A percentile compares a stretch with the other conserved stretches of the same genome.
Conservation (phyloP, 2,797 vertebrate species). For the Odontamblyopus rebecca region DNA sequence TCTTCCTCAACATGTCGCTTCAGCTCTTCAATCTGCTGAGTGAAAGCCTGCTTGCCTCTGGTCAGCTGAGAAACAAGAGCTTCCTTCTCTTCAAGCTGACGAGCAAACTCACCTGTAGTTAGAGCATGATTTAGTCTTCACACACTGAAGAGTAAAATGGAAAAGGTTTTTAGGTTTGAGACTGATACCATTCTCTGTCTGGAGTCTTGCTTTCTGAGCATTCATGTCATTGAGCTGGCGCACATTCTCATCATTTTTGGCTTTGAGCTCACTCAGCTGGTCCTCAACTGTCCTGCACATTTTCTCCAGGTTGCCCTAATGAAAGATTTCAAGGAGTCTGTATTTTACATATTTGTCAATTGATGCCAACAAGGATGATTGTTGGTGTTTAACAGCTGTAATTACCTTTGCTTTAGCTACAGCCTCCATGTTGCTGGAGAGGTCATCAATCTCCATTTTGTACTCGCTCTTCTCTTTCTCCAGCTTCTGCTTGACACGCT, state of each 20-base stretch:
- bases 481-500: conserved; percentile 83
- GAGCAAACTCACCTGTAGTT: conserved; percentile 76
- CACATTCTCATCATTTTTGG: conserved; percentile 79
- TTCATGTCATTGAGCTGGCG: conserved; percentile 83
- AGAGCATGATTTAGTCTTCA: background rate
- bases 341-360: background rate
- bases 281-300: conserved; percentile 86
- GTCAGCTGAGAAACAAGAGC: conserved; percentile 85
- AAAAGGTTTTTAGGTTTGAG: background rate
- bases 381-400: background rate
- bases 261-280: conserved; percentile 81
- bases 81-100: conserved; percentile 86
- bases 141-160: background rate
- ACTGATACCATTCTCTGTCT: conserved; percentile 84
- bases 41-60: conserved; percentile 83
- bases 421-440: conserved; percentile 83
- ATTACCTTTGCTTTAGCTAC: conserved; percentile 82
- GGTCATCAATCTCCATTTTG: conserved; percentile 79
- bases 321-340: too few relatives aligned
- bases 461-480: conserved; percentile 81
- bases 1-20: conserved; percentile 89
- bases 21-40: conserved; percentile 86
- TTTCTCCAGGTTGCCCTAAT: conserved; percentile 84
- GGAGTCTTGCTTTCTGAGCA: conserved; percentile 86
- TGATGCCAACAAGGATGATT: background rate